Base-by-base conservation (phyloP, 2,797 vertebrate species). In the Hypotaenidia okinawae region DNA sequence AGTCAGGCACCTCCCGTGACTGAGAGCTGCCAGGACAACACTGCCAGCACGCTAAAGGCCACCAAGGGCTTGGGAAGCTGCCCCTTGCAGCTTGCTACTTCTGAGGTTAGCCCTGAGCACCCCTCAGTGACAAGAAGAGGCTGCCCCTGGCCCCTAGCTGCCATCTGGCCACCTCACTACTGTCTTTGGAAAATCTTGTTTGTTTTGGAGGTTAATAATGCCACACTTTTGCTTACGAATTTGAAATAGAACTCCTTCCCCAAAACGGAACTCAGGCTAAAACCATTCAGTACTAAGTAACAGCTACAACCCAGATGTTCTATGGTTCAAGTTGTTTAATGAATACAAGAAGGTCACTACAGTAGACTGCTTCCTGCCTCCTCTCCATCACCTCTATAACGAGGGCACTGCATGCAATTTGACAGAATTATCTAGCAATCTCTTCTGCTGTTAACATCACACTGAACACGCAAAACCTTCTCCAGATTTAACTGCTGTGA, bases 21-120 rank as follows among this genome's bases (percentile, higher is more conserved):
- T 2, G 39, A 57, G 57, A 11, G 13, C 10, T 30, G 7, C 2
- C 21, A 16, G 28, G 25, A 10, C 39, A 16, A 2, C 0, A 0
- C 28, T 11, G 39, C 35, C 1, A n/a, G 39, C 5, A 22, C 27
- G 32, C 69, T 13, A 6, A 8, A 61, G 2, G 24, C 45, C 79
- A 32, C 39, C 19, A 5, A 19, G 7, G 55, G 23, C 59, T 21
- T 10, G 22, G 33, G 37, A 59, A 73, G 37, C 41, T 51, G 78
- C 10, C 24, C 61, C 47, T 13, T 6, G 16, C 32, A 16, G 23
- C 27, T 63, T 32, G n/a, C 39, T n/a, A 7, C 35, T 78, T 9
- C 58, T 11, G 54, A 59, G 27, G 35, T 15, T 11, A 23, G 6
- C 22, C 21, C 33, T 1, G 4, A 30, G 5, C 28, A 15, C 0